Conservation (phyloP, 2,113 vertebrate genomes). For the Macaca mulatta region DNA sequence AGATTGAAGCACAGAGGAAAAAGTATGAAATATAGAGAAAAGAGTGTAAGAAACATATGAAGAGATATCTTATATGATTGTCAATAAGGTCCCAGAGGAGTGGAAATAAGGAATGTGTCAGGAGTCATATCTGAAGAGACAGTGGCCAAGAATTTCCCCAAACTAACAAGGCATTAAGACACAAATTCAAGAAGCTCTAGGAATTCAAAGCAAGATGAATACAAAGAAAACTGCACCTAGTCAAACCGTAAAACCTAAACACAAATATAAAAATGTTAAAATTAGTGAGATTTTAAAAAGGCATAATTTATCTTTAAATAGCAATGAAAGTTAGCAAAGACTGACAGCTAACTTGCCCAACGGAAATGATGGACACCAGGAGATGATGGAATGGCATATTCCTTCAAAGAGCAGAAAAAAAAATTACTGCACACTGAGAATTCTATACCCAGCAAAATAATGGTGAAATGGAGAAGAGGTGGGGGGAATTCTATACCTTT, state of each 20-base stretch:
- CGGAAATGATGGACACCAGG: background rate
- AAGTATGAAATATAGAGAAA: background rate
- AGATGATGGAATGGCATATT: background rate
- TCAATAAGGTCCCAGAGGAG: background rate
- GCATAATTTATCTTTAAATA: background rate
- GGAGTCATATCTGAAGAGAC: background rate
- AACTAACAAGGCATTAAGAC: background rate
- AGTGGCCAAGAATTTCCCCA: conserved; percentile 8
- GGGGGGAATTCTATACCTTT: background rate
- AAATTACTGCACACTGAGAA: background rate
- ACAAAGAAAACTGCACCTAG: background rate
- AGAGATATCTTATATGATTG: background rate
- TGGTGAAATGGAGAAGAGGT: background rate
- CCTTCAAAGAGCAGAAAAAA: background rate
- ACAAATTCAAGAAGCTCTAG: conserved; percentile 37
- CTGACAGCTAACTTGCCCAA: conserved; percentile 8
- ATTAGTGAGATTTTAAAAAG: background rate
- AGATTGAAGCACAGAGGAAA: background rate
- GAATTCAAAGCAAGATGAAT: conserved; percentile 2
- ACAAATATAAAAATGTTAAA: conserved; percentile 31
- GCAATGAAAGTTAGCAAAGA: background rate
- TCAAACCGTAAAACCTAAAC: conserved; percentile 39
- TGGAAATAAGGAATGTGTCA: background rate
- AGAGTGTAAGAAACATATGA: background rate
- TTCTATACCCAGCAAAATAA: conserved; percentile 4